Evolutionary conservation across 53 echinoderm and acorn worm species (phyloP).

Genomic region (Stichopus horrens): DNA sequence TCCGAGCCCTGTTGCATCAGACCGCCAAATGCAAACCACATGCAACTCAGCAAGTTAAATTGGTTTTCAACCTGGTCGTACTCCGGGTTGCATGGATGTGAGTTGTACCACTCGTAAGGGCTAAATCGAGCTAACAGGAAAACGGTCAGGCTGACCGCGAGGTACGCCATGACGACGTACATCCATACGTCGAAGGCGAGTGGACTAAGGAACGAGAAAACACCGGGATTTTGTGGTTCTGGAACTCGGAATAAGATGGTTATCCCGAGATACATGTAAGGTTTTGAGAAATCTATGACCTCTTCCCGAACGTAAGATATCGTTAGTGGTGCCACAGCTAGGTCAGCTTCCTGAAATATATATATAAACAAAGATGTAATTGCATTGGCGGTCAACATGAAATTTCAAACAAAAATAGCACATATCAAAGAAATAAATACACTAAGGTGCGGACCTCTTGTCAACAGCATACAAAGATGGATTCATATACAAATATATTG

Average conservation of each 20-base stretch:
- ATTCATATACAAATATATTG: no score
- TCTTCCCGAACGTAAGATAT: conserved; percentile 83
- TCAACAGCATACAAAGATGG: no score
- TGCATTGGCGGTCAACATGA: no score
- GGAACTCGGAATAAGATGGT: conserved; percentile 90
- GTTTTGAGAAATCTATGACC: conserved; percentile 96
- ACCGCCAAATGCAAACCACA: conserved; percentile 98
- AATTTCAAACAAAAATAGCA: no score
- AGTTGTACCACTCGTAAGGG: conserved; percentile 99
- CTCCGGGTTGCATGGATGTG: conserved; percentile 96
- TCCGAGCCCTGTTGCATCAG: conserved; percentile 99
- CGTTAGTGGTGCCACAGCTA: conserved; percentile 93
- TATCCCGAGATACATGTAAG: conserved; percentile 92
- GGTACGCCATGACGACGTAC: conserved; percentile 95
- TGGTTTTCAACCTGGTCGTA: conserved; percentile 98
- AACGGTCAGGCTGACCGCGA: conserved; percentile 84
- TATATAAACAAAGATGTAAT: not conserved
- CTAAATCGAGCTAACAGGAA: conserved; percentile 95
- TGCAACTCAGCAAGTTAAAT: conserved; percentile 91
- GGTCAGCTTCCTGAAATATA: conserved; percentile 72
- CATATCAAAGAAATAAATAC: no score
- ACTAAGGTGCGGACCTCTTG: no score
- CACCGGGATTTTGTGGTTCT: conserved; percentile 93
- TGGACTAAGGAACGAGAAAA: conserved; percentile 97
- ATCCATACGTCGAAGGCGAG: conserved; percentile 97